Evolutionary conservation across 2,888 invertebrate genomes (phyloP).

Genomic region (Hanleya hanleyi): DNA sequence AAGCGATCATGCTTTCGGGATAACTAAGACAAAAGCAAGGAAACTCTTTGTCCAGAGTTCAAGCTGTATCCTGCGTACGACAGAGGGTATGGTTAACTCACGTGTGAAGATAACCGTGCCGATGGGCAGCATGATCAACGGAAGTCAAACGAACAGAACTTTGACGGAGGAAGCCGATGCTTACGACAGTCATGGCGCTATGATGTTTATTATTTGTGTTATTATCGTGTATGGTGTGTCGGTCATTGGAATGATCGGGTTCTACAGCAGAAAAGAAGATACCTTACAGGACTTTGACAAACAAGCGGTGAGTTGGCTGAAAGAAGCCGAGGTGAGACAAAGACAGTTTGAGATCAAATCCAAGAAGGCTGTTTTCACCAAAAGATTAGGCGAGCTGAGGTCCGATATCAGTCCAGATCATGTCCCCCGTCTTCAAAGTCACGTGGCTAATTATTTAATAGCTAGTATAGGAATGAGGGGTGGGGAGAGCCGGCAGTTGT

Average conservation of each 20-base stretch:
- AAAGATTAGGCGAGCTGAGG: background rate
- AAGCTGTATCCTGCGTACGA: no score
- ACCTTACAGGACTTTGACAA: conserved; percentile 11
- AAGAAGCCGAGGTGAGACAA: conserved; percentile 6
- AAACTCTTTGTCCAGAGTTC: no score
- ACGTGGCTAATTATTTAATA: background rate
- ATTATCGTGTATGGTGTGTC: conserved; percentile 23
- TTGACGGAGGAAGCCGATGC: background rate
- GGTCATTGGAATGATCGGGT: conserved; percentile 16
- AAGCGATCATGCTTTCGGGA: no score
- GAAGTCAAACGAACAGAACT: no score
- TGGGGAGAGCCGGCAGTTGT: no score
- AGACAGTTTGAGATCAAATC: background rate
- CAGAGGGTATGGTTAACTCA: no score
- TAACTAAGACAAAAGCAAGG: no score
- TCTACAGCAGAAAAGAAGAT: background rate
- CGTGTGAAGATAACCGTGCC: no score
- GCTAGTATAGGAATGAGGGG: background rate
- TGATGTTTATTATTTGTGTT: conserved; percentile 21
- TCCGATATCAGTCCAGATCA: background rate
- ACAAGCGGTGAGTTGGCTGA: conserved; percentile 14
- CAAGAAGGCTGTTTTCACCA: background rate
- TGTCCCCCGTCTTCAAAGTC: background rate
- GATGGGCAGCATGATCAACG: no score
- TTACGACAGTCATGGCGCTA: conserved; percentile 22